These are phyloP conservation scores for Chrysolina haemoptera DNA, from an alignment of 2,888 invertebrate genomes.

Conservation along the genomic window DNA sequence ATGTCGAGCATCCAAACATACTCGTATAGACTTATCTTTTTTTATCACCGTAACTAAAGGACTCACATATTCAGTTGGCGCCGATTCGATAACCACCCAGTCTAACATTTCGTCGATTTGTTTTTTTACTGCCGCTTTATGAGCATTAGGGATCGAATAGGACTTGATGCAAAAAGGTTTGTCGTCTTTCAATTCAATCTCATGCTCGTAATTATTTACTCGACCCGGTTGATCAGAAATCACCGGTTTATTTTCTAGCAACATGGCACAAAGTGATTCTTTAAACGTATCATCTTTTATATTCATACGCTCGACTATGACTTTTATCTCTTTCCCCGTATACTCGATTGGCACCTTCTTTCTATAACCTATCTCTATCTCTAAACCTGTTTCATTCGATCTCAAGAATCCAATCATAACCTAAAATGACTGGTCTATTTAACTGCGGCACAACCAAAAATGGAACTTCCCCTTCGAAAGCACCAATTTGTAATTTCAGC, in stretches of 20 bases:
- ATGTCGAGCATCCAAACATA: conserved; percentile 57
- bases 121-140: background rate
- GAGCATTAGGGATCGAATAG: conserved; percentile 25
- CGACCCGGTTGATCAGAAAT: conserved; percentile 28
- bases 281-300: background rate
- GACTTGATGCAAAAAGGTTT: conserved; percentile 19
- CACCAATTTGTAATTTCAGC: background rate
- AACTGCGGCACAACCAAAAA: conserved; percentile 24
- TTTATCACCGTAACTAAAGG: conserved; percentile 9
- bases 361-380: background rate
- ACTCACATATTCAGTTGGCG: background rate
- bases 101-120: conserved; percentile 33
- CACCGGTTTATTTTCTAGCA: background rate
- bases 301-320: background rate
- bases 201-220: conserved; percentile 17
- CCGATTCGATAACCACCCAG: conserved; percentile 20
- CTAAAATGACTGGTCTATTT: conserved; percentile 20
- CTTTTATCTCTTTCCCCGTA: background rate
- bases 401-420: conserved; percentile 23
- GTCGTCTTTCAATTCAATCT: conserved; percentile 20
- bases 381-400: conserved; percentile 26
- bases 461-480: background rate
- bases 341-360: background rate
- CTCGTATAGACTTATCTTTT: conserved; percentile 31
- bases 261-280: background rate